Base-by-base conservation (phyloP, 2,797 vertebrate species). In the Acrossocheilus fasciatus region DNA sequence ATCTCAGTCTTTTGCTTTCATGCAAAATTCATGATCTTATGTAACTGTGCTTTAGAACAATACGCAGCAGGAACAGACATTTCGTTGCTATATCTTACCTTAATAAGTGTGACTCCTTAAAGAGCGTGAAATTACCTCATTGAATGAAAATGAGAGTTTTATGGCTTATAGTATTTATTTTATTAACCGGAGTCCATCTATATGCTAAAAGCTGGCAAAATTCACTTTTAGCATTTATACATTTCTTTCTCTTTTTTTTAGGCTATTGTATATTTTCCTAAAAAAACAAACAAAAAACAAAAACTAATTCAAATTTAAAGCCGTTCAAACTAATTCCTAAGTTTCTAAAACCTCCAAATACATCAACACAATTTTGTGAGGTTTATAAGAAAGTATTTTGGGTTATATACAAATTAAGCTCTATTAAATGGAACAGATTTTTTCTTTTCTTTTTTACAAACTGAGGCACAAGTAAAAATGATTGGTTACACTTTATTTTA, bases 11-110 rank as follows among this genome's bases (percentile, higher is more conserved):
- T 79, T 79, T 80, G 12, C 76, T 80, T 85, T 80, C 26, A 59
- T 54, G 4, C n/a, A 82, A 50, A 69, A 85, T 69, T 45, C 45
- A 85, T 72, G n/a, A 57, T 80, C 39, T 80, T 85, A 70, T 70
- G 36, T 45, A 77, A 69, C 50, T 69, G 50, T 85, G 18, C 47
- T 85, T 85, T 43, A 78, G 36, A 84, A 75, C 18, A 74, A 68
- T 84, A 66, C 59, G 73, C 68, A 41, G 45, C 30, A 59, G 43
- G 34, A 84, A 77, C 43, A 84, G 57, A 52, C 5, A 26, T 68
- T 84, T 50, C 2, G 4, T 66, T 85, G 34, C 47, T 70, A 43
- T 70, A 47, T 39, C 34, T 68, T 70, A 57, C 64, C 36, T 78
- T 79, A 54, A 69, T 20, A 84, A 68, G 45, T 18, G 45, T 84